phyloP scores from a whole-genome alignment of 2,797 vertebrate species.

The Crenichthys baileyi region DNA sequence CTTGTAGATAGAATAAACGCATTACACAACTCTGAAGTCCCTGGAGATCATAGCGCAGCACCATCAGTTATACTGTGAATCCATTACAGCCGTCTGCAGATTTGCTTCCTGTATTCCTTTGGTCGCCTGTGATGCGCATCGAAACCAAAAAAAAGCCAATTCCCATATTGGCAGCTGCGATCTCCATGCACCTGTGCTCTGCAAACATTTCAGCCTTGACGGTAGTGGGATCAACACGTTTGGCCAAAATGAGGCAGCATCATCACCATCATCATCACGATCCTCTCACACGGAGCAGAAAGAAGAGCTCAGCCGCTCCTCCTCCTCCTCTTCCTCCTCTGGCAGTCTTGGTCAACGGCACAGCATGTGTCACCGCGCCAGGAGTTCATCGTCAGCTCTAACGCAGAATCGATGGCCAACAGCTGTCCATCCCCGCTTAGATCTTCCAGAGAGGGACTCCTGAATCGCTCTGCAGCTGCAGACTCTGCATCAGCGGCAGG shows the following conservation, averaged over 20 bases:
- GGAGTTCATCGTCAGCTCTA: constrained; percentile 22
- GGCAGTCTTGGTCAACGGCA: constrained; percentile 38
- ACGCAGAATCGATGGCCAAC: constrained; percentile 46
- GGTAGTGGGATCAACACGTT: constrained; percentile 46
- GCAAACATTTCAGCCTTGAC: constrained; percentile 37
- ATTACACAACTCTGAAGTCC: constrained; percentile 51
- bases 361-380: neutral
- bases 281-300: constrained; percentile 37
- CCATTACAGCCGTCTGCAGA: constrained; percentile 39
- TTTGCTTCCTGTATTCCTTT: constrained; percentile 26
- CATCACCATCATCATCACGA: constrained; percentile 60
- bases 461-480: constrained; percentile 18
- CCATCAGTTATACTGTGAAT: constrained; percentile 38
- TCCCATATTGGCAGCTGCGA: constrained; percentile 51
- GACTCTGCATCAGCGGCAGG: constrained; percentile 14
- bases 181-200: constrained; percentile 60
- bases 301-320: constrained; percentile 50
- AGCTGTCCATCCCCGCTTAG: constrained; percentile 59
- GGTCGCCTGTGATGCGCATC: constrained; percentile 8
- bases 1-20: constrained; percentile 29
- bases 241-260: constrained; percentile 11
- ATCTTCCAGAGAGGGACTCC: constrained; percentile 37
- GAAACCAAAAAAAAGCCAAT: constrained; percentile 13
- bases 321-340: constrained; percentile 27
- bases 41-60: constrained; percentile 48